These are phyloP conservation scores for Aspidiotus rigidus DNA, from an alignment of 2,888 invertebrate genomes.

Conservation along the genomic window DNA sequence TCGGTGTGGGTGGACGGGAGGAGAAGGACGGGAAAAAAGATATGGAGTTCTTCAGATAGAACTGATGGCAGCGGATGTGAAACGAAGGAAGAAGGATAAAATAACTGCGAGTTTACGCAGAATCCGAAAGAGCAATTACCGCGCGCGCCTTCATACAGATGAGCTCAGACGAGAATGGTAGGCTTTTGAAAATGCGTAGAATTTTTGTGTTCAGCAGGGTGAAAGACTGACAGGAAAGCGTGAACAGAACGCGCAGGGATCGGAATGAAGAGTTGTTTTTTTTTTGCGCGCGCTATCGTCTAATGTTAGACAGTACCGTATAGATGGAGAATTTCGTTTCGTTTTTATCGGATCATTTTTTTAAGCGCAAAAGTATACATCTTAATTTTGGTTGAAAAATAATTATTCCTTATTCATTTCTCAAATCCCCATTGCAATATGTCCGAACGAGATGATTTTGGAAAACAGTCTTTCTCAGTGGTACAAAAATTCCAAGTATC, in stretches of 20 bases:
- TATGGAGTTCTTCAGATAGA: background rate
- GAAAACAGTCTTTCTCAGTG: too few species aligned
- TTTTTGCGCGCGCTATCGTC: too few species aligned
- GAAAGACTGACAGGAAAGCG: background rate
- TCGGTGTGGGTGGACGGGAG: background rate
- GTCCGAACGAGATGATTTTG: too few species aligned
- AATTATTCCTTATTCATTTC: too few species aligned
- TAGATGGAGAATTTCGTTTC: too few species aligned
- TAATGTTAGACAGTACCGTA: too few species aligned
- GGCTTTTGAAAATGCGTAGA: background rate
- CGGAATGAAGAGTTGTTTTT: too few species aligned
- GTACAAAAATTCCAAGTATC: too few species aligned
- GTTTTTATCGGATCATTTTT: too few species aligned
- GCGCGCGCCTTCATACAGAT: background rate
- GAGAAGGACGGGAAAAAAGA: background rate
- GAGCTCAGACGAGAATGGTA: background rate
- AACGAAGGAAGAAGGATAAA: background rate
- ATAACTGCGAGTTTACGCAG: conserved; percentile 9
- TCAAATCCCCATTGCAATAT: too few species aligned
- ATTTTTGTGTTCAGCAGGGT: background rate
- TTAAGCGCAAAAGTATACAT: too few species aligned
- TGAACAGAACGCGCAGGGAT: background rate
- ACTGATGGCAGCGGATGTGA: background rate
- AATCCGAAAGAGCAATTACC: conserved; percentile 11
- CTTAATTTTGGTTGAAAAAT: too few species aligned